phyloP scores from a whole-genome alignment of 2,888 invertebrate species.

The Venusia cambrica region DNA sequence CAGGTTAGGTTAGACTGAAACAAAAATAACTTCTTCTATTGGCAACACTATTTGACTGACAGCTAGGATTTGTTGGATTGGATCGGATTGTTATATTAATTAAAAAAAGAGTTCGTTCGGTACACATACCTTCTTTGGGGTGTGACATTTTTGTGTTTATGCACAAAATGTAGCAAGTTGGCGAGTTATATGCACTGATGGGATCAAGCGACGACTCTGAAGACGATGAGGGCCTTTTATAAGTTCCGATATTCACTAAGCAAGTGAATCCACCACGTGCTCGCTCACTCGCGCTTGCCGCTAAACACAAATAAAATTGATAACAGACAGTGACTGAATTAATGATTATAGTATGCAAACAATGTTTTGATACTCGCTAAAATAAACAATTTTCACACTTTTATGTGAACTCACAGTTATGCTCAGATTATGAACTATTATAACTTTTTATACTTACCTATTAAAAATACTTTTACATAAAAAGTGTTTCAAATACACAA shows the following conservation, averaged over 20 bases:
- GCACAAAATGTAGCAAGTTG: constrained; percentile 21
- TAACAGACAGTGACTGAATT: no score
- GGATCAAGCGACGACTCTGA: constrained; percentile 52
- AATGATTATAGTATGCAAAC: constrained; percentile 36
- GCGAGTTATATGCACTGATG: constrained; percentile 42
- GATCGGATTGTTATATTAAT: no score
- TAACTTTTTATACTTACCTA: no score
- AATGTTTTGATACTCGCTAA: constrained; percentile 41
- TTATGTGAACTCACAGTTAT: no score
- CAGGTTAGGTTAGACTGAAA: no score
- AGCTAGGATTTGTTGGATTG: no score
- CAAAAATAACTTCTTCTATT: no score
- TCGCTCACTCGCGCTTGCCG: constrained; percentile 47
- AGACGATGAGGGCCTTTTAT: constrained; percentile 61
- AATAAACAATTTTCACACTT: neutral
- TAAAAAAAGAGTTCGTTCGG: no score
- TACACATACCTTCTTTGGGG: constrained; percentile 75
- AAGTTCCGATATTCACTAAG: constrained; percentile 54
- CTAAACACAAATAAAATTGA: constrained; percentile 50
- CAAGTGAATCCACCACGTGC: constrained; percentile 58
- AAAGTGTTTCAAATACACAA: no score
- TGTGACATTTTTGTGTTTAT: constrained; percentile 53
- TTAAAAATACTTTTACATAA: no score
- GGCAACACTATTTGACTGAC: constrained; percentile 26
- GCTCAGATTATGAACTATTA: no score